Conservation (phyloP, 2,797 vertebrate genomes). For the Cephalopachus bancanus region DNA sequence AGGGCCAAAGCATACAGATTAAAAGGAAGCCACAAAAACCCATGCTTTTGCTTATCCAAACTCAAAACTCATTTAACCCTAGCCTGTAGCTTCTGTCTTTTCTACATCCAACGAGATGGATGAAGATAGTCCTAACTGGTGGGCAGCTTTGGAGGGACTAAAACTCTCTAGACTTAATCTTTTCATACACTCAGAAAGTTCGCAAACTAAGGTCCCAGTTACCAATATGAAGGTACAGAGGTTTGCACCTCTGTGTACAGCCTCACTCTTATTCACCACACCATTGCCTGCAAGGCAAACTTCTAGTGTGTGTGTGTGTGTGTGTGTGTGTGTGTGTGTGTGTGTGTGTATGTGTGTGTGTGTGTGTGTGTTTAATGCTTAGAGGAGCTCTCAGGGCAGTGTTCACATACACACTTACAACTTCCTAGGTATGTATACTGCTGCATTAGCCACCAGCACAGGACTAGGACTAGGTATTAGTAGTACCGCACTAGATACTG, state of each 20-base stretch:
- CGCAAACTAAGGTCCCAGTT: background rate
- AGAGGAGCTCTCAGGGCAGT: background rate
- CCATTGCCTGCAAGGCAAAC: fast-evolving
- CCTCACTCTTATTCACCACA: background rate
- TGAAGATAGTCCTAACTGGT: fast-evolving
- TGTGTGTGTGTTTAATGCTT: background rate
- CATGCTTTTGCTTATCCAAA: background rate
- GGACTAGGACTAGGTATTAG: background rate
- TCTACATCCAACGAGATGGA: background rate
- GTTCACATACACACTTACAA: background rate
- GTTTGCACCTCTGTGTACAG: background rate
- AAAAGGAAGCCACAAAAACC: background rate
- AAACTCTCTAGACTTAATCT: background rate
- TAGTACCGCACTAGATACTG: background rate
- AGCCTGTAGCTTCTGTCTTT: background rate
- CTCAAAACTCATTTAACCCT: too few species aligned
- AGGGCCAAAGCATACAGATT: too few species aligned
- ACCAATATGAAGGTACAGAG: background rate
- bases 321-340: too few species aligned
- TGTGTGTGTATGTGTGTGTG: too few species aligned
- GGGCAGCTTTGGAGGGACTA: fast-evolving
- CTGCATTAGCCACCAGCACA: background rate
- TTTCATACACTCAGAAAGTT: background rate
- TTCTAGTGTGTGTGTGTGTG: background rate
- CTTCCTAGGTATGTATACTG: background rate